Evolutionary conservation across 2,797 vertebrate species (phyloP).

Genomic region (Chiloscyllium punctatum): DNA sequence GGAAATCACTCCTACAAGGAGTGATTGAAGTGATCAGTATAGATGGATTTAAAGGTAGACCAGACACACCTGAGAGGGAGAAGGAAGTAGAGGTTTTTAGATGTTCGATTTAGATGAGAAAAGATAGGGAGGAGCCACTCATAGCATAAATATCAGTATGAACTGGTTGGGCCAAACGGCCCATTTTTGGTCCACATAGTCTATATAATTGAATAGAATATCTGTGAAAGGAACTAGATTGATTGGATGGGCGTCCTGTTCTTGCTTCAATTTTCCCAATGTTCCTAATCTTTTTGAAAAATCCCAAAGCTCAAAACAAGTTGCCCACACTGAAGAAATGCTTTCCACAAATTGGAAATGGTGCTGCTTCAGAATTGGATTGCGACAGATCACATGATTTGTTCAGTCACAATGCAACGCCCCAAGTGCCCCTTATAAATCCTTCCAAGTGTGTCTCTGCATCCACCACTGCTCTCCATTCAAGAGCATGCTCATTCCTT

Average conservation of each 20-base stretch:
- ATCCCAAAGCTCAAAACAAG: background rate
- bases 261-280: background rate
- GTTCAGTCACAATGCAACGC: background rate
- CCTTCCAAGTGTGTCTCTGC: background rate
- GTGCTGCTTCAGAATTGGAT: background rate
- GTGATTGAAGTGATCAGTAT: background rate
- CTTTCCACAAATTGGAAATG: background rate
- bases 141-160: background rate
- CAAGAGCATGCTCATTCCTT: background rate
- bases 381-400: background rate
- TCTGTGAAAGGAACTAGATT: background rate
- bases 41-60: background rate
- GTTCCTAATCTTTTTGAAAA: background rate
- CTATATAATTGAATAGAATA: background rate
- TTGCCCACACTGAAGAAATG: background rate
- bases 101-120: background rate
- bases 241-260: background rate
- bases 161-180: background rate
- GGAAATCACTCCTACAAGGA: background rate
- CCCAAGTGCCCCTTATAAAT: background rate
- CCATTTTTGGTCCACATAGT: background rate
- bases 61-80: background rate
- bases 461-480: background rate
- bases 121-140: background rate
- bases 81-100: background rate